Evolutionary conservation across 2,888 invertebrate genomes (phyloP).

Genomic region (Branchellion lobata): DNA sequence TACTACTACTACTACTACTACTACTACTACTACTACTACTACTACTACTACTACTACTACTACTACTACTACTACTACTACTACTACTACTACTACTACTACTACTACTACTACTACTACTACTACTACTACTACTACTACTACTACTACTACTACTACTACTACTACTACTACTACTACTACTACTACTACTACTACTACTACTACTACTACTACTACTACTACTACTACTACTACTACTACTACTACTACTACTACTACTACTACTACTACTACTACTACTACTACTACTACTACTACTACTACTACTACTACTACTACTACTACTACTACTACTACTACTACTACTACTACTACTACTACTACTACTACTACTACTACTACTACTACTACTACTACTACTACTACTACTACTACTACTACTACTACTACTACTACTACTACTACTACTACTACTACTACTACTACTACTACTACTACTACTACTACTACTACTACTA

Average conservation of each 20-base stretch:
- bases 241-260: neutral
- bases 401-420: conserved; percentile 43
- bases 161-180: neutral
- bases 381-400: conserved; percentile 41
- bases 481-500: conserved; percentile 43
- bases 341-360: conserved; percentile 39
- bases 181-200: neutral
- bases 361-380: conserved; percentile 32
- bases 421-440: conserved; percentile 37
- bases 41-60: neutral
- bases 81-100: neutral
- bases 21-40: neutral
- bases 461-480: conserved; percentile 42
- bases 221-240: neutral
- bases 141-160: neutral
- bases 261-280: neutral
- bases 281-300: neutral
- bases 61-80: neutral
- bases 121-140: neutral
- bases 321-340: neutral
- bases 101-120: neutral
- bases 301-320: neutral
- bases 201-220: neutral
- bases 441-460: conserved; percentile 33
- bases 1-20: neutral